These are phyloP conservation scores for Intellagama lesueurii DNA, from an alignment of 2,797 vertebrate genomes.

Conservation along the genomic window DNA sequence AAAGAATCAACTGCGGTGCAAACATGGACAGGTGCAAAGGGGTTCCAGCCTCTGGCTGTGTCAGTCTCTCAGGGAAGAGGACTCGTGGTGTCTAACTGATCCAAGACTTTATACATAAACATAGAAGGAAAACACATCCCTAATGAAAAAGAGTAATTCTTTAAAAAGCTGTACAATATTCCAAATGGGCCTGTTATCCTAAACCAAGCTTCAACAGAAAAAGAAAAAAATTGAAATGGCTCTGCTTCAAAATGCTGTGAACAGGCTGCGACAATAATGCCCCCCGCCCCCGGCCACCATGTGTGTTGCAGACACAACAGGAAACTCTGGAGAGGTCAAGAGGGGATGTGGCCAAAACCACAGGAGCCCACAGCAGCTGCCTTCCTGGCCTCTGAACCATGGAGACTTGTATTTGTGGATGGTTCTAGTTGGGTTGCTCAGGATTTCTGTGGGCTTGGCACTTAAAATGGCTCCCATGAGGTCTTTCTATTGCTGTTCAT, in stretches of 20 bases:
- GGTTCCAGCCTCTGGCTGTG: too few species aligned
- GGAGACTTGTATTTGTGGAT: not conserved
- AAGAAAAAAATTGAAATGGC: not conserved
- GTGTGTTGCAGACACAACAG: not conserved
- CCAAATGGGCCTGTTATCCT: not conserved
- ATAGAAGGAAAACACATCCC: not conserved
- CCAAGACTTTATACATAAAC: not conserved
- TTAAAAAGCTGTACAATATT: not conserved
- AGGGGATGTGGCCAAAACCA: not conserved
- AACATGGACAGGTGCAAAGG: too few species aligned
- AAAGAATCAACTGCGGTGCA: too few species aligned
- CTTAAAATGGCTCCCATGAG: too few species aligned
- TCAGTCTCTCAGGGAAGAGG: not conserved
- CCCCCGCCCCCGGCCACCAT: too few species aligned
- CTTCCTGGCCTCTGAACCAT: not conserved
- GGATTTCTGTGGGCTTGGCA: too few species aligned
- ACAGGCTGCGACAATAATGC: not conserved
- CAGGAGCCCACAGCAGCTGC: not conserved
- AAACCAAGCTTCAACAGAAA: not conserved
- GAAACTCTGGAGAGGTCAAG: not conserved
- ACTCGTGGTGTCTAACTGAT: not conserved
- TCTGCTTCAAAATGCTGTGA: not conserved
- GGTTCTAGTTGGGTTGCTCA: not conserved
- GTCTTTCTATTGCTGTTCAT: too few species aligned
- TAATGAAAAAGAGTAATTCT: not conserved